Conservation (phyloP, 2,797 vertebrate species). For the Semotilus atromaculatus region DNA sequence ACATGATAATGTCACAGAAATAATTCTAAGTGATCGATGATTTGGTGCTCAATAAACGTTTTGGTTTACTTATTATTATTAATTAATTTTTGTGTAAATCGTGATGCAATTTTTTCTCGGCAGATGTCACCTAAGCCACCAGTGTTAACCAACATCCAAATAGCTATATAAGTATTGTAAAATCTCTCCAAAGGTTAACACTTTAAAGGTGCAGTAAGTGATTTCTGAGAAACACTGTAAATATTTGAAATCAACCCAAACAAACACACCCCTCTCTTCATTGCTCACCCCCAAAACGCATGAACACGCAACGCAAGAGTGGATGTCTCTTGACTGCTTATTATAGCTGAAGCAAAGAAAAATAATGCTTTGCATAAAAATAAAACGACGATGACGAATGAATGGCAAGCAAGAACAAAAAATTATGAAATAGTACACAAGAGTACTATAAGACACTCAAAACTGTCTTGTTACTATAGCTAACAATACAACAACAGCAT, state of each 20-base stretch:
- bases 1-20: neutral
- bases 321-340: neutral
- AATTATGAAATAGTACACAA: no score
- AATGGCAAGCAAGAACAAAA: no score
- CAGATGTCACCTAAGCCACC: neutral
- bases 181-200: neutral
- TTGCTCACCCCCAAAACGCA: neutral
- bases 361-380: no score
- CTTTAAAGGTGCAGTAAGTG: neutral
- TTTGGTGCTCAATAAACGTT: neutral
- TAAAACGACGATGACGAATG: no score
- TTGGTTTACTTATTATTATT: neutral
- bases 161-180: neutral
- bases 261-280: neutral
- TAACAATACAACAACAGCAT: no score
- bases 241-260: neutral
- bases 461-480: no score
- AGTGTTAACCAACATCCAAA: neutral
- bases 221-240: neutral
- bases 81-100: no score
- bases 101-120: no score
- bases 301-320: neutral
- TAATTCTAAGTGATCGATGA: neutral
- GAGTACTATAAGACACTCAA: no score
- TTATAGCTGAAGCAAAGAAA: neutral